Evolutionary conservation across 2,797 vertebrate genomes (phyloP).

Genomic region (Poeciliopsis paucimaculata): DNA sequence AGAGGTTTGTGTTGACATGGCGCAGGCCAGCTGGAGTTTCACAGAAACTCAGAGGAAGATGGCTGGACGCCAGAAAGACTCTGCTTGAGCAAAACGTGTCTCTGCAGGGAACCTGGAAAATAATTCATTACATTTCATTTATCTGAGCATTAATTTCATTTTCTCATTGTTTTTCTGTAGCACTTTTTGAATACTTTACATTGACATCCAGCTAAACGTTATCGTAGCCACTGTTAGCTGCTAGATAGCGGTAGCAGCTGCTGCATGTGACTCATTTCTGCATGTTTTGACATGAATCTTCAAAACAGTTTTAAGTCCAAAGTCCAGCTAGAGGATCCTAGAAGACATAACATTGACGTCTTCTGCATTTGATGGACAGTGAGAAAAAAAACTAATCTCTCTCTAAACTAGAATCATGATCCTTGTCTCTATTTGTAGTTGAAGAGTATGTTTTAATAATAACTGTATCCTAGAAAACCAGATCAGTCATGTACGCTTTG

Average conservation of each 20-base stretch:
- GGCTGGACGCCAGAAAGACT: constrained; percentile 45
- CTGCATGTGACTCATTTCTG: background rate
- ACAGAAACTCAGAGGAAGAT: constrained; percentile 25
- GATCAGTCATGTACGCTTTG: no score
- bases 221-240: background rate
- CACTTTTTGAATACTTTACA: background rate
- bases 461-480: no score
- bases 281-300: background rate
- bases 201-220: background rate
- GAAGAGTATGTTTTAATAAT: no score
- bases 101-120: constrained; percentile 4
- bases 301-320: background rate
- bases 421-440: no score
- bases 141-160: background rate
- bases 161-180: background rate
- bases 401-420: no score
- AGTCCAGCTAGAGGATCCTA: background rate
- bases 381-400: background rate
- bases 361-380: background rate
- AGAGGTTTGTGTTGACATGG: constrained; percentile 67
- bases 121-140: background rate
- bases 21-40: constrained; percentile 68
- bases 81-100: constrained; percentile 7
- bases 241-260: background rate
- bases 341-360: no score